Base-by-base conservation (phyloP, 2,113 vertebrate genomes). In the Sitta europaea region DNA sequence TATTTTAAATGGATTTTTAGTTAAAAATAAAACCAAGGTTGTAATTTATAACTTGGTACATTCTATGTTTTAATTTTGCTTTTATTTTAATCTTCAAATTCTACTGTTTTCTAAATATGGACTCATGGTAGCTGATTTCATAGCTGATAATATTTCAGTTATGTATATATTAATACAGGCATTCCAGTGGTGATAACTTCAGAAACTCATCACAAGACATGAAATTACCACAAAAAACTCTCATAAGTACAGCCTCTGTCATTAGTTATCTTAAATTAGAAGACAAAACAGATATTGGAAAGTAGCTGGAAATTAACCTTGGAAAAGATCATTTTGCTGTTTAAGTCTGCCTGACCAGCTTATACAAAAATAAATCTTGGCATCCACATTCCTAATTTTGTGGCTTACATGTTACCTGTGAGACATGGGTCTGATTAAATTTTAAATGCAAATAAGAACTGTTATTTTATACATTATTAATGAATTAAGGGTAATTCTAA, bases 401-500 rank as follows among this genome's bases (percentile, higher is more conserved):
- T 98, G 97, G 91, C 95, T 98, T 96, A 90, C 86, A 92, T 98
- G 96, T 98, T 98, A 98, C 97, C 97, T 98, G 94, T 91, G 97
- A 98, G 97, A 98, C 97, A 96, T 95, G 78, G 94, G 57, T 97
- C 98, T 99, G 98, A 99, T 99, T 99, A 98, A 99, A 98, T 96
- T 98, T 94, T 98, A 97, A 98, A 98, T 99, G 97, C 94, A 95
- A 98, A 98, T 98, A 95, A 98, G 97, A 98, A 94, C 93, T 97
- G 96, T 97, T 98, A 67, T 57, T 90, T 57, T 86, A 98, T 99
- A 98, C 97, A 99, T 99, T 99, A 99, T 99, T 99, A 99, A 99
- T 98, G 98, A 99, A 99, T 97, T 98, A 97, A 66, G 95, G 97
- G 98, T 98, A 98, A 99, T 99, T 99, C 98, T 98, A 90, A 98